A percentile compares a stretch with the other conserved stretches of the same genome.
Evolutionary conservation across 2,113 vertebrate genomes (phyloP).

Genomic region (Sisor rabdophorus): DNA sequence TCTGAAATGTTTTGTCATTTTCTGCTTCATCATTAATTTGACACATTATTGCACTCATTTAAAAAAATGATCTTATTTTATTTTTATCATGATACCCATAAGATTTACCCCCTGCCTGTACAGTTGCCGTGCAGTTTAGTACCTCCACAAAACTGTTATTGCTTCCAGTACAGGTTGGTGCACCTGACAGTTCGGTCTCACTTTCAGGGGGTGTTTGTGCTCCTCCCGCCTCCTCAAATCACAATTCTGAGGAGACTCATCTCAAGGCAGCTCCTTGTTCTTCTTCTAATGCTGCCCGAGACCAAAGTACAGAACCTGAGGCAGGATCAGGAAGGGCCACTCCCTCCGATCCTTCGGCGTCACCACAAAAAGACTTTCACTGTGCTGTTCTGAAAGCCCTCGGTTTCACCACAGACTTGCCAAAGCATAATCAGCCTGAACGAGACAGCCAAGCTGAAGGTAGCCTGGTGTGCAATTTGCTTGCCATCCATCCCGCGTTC

Average conservation of each 20-base stretch:
- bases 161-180: conserved; percentile 52
- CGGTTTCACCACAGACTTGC: conserved; percentile 62
- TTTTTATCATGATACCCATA: background rate
- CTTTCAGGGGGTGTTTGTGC: conserved; percentile 13
- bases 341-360: conserved; percentile 50
- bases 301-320: conserved; percentile 44
- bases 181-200: conserved; percentile 18
- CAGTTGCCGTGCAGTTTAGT: background rate
- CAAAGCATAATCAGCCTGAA: conserved; percentile 42
- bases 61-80: background rate
- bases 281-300: conserved; percentile 47
- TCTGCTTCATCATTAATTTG: background rate
- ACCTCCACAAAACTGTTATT: conserved; percentile 49
- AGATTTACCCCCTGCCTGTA: background rate
- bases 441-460: conserved; percentile 67
- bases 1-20: background rate
- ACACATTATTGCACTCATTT: background rate
- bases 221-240: background rate
- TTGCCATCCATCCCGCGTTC: conserved; percentile 41
- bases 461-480: conserved; percentile 60
- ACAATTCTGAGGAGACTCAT: conserved; percentile 9
- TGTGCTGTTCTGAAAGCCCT: conserved; percentile 73
- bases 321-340: conserved; percentile 14
- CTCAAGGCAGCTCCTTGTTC: conserved; percentile 35
- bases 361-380: conserved; percentile 76